Base-by-base conservation (phyloP, 2,888 invertebrate genomes). In the Villa cingulata region DNA sequence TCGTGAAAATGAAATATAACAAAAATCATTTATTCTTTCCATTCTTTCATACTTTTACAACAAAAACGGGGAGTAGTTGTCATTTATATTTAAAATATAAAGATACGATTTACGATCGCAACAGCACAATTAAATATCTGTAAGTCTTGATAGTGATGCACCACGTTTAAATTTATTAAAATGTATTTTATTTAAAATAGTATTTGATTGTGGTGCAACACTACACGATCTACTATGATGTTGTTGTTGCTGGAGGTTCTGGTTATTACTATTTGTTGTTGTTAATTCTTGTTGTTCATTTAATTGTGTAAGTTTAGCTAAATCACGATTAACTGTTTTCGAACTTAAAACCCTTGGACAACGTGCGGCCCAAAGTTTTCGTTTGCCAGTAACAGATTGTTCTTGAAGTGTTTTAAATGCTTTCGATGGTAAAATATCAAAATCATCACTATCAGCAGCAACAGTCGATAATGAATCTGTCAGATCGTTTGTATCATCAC, bases 311-410 rank as follows among this genome's bases (percentile, higher is more conserved):
- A 73, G 66, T 29, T 69, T 68, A 18, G 70, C 63, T 48, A 73
- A 56, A 55, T 74, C 73, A 46, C 71, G 65, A 56, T 72, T 71
- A 32, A 77, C 66, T 43, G 74, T 75, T 63, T 77, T 78, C 16
- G 74, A 72, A 57, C 77, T 78, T 51, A 75, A 67, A 39, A 79
- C 75, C 47, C 78, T 70, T 0, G 81, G 81, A 62, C 81, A 81
- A 43, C 76, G 72, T 1, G 76, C 77, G 20, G 74, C 71, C 56
- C 75, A 68, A 12, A 73, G 70, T 51, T 72, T 70, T 53, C 75
- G 62, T 44, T 62, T 51, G 2, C 62, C 64, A 39, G 59, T 60
- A 3, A 47, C 37, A 2, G 68, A 62, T 50, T 72, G 69, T 41
- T 75, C 75, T 56, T 75, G 74, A 29, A 77, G 59, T 1, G 72